Conservation (phyloP, 2,113 vertebrate species). For the Monopterus albus region DNA sequence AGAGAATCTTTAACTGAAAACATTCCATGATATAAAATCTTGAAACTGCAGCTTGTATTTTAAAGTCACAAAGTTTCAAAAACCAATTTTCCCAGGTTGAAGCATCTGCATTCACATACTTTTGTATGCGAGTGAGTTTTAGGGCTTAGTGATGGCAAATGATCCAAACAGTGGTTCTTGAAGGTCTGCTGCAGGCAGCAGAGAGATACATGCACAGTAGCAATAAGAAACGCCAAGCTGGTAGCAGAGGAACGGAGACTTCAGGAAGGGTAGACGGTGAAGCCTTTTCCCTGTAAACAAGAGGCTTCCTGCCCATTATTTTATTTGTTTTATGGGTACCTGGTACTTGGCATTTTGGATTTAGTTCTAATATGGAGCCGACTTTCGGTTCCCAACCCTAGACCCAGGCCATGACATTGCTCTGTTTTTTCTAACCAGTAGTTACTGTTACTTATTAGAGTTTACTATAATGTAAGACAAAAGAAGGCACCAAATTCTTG, state of each 20-base stretch:
- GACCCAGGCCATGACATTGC: too few species aligned
- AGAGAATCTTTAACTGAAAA: too few species aligned
- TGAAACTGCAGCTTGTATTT: too few species aligned
- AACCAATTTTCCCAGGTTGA: background rate
- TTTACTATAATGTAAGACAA: too few species aligned
- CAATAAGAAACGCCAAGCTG: background rate
- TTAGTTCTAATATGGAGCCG: too few species aligned
- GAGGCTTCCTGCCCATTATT: conserved; percentile 23
- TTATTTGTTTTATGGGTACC: too few species aligned
- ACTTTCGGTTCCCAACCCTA: too few species aligned
- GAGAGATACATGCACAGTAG: background rate
- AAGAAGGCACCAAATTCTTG: too few species aligned
- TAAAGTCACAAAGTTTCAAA: background rate
- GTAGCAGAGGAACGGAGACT: conserved; percentile 33
- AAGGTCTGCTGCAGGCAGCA: background rate
- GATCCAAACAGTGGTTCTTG: background rate
- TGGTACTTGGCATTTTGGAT: too few species aligned
- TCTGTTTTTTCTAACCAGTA: too few species aligned
- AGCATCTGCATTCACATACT: background rate
- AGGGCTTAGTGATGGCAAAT: background rate
- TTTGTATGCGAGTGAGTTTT: background rate
- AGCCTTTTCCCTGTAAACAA: conserved; percentile 5
- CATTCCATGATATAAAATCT: too few species aligned
- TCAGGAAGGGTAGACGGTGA: conserved; percentile 5
- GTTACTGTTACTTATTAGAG: too few species aligned